These are phyloP conservation scores for Nomada fucata DNA, from an alignment of 2,888 invertebrate species.

Conservation along the genomic window DNA sequence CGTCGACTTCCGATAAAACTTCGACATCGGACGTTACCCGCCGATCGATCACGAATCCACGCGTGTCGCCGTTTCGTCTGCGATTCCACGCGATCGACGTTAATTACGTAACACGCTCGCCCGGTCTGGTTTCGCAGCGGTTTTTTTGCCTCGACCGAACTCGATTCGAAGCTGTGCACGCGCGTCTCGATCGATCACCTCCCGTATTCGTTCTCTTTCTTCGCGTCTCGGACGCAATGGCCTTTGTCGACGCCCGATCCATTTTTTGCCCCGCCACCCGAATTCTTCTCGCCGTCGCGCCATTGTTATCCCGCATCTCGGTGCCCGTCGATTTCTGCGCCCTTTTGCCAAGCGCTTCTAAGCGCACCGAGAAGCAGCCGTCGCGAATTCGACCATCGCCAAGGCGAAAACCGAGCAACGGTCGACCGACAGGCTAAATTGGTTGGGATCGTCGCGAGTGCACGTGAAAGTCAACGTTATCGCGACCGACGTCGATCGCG, in stretches of 20 bases:
- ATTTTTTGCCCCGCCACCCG: not conserved
- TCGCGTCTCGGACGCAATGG: not conserved
- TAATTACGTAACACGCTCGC: conserved; percentile 51
- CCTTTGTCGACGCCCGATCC: not conserved
- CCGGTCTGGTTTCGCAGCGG: conserved; percentile 44
- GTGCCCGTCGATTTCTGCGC: no score
- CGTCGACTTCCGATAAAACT: not conserved
- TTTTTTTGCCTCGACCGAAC: conserved; percentile 34
- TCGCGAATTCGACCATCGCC: no score
- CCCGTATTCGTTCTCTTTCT: conserved; percentile 26
- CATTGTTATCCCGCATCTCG: not conserved
- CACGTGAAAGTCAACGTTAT: no score
- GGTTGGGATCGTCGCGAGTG: no score
- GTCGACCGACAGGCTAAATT: no score
- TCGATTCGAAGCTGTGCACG: conserved; percentile 32
- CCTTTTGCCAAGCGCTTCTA: no score
- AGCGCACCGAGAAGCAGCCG: no score
- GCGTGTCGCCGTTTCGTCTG: conserved; percentile 20
- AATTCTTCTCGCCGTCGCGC: not conserved
- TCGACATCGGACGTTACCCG: not conserved
- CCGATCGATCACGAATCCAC: not conserved
- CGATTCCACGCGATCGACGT: conserved; percentile 37
- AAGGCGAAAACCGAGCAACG: no score
- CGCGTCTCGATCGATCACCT: conserved; percentile 33
- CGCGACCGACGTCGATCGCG: not conserved